Percentiles rank a stretch among this genome's conserved stretches.
These are phyloP conservation scores for Chrysopa pallens DNA, from an alignment of 1,140 invertebrate genomes.

Conservation along the genomic window DNA sequence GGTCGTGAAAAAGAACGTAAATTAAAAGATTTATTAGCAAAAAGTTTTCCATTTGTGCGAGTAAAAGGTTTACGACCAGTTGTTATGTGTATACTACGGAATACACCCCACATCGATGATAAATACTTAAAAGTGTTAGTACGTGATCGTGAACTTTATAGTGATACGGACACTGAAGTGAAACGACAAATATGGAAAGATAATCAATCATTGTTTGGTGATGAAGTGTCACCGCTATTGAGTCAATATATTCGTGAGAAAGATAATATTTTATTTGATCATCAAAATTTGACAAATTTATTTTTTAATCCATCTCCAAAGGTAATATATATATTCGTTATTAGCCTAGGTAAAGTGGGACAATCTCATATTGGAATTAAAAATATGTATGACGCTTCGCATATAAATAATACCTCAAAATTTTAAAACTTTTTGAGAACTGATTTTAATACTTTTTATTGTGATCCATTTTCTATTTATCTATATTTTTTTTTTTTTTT, in stretches of 20 bases:
- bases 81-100: constrained; percentile 85
- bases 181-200: constrained; percentile 97
- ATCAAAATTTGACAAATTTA: constrained; percentile 68
- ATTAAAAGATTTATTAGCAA: constrained; percentile 76
- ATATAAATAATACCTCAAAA: no score
- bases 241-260: constrained; percentile 88
- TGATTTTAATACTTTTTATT: no score
- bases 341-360: no score
- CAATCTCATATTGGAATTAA: no score
- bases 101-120: constrained; percentile 85
- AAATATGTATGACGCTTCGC: no score
- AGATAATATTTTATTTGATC: constrained; percentile 79
- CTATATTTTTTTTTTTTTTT: no score
- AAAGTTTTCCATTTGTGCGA: constrained; percentile 86
- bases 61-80: constrained; percentile 86
- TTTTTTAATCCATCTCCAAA: constrained; percentile 89
- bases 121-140: constrained; percentile 78
- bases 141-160: constrained; percentile 79
- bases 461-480: no score
- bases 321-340: no score
- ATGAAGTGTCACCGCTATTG: constrained; percentile 89
- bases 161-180: constrained; percentile 89
- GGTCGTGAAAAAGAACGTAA: constrained; percentile 64
- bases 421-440: no score
- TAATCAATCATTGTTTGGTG: constrained; percentile 90